phyloP scores from a whole-genome alignment of 2,888 invertebrate species.

The Cerastis rubricosa region DNA sequence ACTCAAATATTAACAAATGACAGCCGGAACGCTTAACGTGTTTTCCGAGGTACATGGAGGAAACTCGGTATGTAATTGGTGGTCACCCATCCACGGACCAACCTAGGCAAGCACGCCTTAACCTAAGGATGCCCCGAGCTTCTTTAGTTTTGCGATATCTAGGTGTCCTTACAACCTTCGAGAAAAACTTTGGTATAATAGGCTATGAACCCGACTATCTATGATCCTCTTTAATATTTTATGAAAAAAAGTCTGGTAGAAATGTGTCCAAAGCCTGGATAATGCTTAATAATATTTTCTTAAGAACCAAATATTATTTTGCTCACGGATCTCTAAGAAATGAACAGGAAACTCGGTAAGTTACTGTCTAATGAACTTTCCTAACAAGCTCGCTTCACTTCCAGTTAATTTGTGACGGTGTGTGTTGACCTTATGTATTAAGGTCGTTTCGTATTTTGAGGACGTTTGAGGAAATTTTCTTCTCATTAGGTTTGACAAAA shows the following conservation, averaged over 20 bases:
- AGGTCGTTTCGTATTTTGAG: constrained; percentile 25
- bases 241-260: background rate
- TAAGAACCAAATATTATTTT: background rate
- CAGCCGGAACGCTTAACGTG: too few species aligned
- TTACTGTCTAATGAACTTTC: constrained; percentile 59
- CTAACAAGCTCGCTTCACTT: constrained; percentile 63
- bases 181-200: background rate
- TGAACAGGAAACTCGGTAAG: constrained; percentile 46
- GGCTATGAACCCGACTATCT: background rate
- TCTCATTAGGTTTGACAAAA: constrained; percentile 8
- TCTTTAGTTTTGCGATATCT: background rate
- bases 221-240: background rate
- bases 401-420: constrained; percentile 61
- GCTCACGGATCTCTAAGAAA: constrained; percentile 57
- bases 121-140: too few species aligned
- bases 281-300: background rate
- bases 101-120: too few species aligned
- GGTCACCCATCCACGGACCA: too few species aligned
- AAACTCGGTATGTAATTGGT: too few species aligned
- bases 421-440: constrained; percentile 50
- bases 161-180: background rate
- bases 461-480: constrained; percentile 22
- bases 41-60: too few species aligned
- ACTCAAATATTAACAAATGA: too few species aligned
- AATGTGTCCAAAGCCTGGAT: background rate